Conservation (phyloP, 2,113 vertebrate genomes). For the Rana temporaria region DNA sequence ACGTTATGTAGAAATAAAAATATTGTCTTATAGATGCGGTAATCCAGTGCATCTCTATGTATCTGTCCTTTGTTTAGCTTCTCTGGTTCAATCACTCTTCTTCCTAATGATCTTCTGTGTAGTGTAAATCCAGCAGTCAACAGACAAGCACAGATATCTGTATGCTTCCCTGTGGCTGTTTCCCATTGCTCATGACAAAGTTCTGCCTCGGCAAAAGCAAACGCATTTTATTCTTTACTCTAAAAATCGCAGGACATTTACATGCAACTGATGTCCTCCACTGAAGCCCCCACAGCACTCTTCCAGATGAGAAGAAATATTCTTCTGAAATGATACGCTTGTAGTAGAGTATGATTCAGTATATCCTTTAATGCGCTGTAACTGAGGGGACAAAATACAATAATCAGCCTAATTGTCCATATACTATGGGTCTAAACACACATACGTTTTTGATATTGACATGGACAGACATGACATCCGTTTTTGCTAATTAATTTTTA, state of each 20-base stretch:
- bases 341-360: background rate
- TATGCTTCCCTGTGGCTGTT: conserved; percentile 55
- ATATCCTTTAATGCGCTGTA: conserved; percentile 5
- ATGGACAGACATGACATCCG: conserved; percentile 41
- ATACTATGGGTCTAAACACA: conserved; percentile 12
- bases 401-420: conserved; percentile 32
- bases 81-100: conserved; percentile 39
- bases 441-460: conserved; percentile 31
- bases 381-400: background rate
- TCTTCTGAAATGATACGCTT: background rate
- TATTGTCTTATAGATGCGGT: background rate
- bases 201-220: conserved; percentile 59
- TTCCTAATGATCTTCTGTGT: conserved; percentile 58
- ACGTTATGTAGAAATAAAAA: conserved; percentile 17
- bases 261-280: background rate
- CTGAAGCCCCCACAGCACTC: background rate
- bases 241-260: conserved; percentile 52
- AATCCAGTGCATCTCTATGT: conserved; percentile 39
- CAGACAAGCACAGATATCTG: conserved; percentile 44
- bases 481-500: conserved; percentile 57
- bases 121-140: conserved; percentile 56
- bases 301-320: background rate
- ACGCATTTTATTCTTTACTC: conserved; percentile 55
- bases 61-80: conserved; percentile 53
- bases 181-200: conserved; percentile 50